These are phyloP conservation scores for Calameuta idolon DNA, from an alignment of 2,888 invertebrate species.

Conservation along the genomic window DNA sequence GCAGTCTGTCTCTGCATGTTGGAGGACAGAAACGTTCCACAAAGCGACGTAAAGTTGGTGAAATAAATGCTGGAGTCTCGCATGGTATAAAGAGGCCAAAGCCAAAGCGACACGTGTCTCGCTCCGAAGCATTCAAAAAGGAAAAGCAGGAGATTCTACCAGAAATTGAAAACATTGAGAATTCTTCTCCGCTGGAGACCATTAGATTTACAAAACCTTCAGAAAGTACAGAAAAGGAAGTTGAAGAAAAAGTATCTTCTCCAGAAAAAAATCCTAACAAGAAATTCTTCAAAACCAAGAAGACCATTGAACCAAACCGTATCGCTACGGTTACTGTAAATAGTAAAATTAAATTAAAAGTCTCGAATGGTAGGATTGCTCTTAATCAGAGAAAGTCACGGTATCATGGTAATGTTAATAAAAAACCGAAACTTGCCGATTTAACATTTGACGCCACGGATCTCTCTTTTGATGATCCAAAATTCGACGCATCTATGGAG, in stretches of 20 bases:
- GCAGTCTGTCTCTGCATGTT: slow-evolving; percentile 24
- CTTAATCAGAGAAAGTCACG: slow-evolving; percentile 32
- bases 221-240: background rate
- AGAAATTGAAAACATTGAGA: background rate
- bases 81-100: slow-evolving; percentile 76
- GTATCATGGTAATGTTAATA: slow-evolving; percentile 25
- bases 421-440: slow-evolving; percentile 38
- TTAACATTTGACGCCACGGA: slow-evolving; percentile 59
- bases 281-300: slow-evolving; percentile 67
- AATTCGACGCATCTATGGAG: slow-evolving; percentile 47
- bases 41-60: slow-evolving; percentile 68
- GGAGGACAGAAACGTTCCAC: slow-evolving; percentile 46
- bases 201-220: background rate
- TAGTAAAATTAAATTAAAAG: slow-evolving; percentile 62
- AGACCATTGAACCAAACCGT: slow-evolving; percentile 44
- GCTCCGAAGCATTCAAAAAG: slow-evolving; percentile 29
- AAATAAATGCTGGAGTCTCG: slow-evolving; percentile 76
- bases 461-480: slow-evolving; percentile 58
- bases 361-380: slow-evolving; percentile 56
- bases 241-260: slow-evolving; percentile 21
- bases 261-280: slow-evolving; percentile 51
- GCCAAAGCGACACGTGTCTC: slow-evolving; percentile 52
- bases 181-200: slow-evolving; percentile 14
- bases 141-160: slow-evolving; percentile 10
- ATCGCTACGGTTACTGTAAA: slow-evolving; percentile 61